Percentiles rank a stretch among this genome's conserved stretches.
Conservation (phyloP, 2,113 vertebrate species). For the Callospermophilus lateralis region DNA sequence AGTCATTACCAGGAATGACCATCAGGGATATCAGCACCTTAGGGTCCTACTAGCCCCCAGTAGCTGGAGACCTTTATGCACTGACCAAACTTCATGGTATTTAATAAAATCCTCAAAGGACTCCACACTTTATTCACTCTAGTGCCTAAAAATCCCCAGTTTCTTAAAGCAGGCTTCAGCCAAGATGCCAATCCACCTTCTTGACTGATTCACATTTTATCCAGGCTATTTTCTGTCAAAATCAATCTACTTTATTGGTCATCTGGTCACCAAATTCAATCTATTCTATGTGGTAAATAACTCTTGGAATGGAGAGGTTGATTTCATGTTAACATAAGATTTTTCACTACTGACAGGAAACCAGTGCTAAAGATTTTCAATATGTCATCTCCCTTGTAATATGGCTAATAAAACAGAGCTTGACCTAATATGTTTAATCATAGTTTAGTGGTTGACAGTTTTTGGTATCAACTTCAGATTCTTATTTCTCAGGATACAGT, state of each 20-base stretch:
- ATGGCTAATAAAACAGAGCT: constrained; percentile 69
- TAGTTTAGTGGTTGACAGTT: constrained; percentile 67
- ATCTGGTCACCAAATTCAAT: constrained; percentile 69
- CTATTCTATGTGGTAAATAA: constrained; percentile 70
- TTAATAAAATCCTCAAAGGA: neutral
- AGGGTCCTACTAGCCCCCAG: fast-evolving
- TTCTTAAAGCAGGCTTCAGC: neutral
- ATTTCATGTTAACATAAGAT: constrained; percentile 71
- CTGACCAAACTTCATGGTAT: neutral
- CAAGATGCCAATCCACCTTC: neutral
- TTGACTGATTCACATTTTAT: constrained; percentile 63
- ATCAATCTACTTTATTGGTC: constrained; percentile 69
- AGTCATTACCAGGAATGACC: fast-evolving
- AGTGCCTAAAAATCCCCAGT: neutral
- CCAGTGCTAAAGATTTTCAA: constrained; percentile 77
- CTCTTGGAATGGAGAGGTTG: constrained; percentile 47
- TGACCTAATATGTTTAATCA: constrained; percentile 75
- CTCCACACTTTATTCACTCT: neutral
- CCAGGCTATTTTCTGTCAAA: constrained; percentile 62
- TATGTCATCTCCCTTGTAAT: constrained; percentile 78
- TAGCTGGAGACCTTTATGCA: neutral
- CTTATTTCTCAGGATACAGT: constrained; percentile 45
- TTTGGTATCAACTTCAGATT: constrained; percentile 59
- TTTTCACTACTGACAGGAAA: constrained; percentile 79
- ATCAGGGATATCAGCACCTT: neutral